Evolutionary conservation across 2,888 invertebrate species (phyloP), one percentile per base, ranked within the genome.

Genomic region (Microctonus brassicae): DNA sequence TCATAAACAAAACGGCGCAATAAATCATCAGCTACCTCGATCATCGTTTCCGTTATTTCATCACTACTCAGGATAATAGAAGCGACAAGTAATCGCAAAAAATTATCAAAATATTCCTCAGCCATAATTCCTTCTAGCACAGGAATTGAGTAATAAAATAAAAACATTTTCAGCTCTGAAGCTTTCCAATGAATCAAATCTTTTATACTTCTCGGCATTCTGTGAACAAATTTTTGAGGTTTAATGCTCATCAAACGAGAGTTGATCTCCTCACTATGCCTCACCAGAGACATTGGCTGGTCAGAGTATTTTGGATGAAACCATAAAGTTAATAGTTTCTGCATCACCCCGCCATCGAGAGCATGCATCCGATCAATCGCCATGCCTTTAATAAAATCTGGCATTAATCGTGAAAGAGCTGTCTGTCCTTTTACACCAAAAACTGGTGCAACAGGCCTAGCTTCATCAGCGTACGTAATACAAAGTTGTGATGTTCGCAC

Each of bases 371-470:
- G 24, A 22, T 42, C 63, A 6, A 63, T 42, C 2, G 17, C 63
- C 39, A 63, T 64, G 5, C 64, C 47, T 64, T 47, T 29, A 0
- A 75, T 66, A 58, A 73, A 77, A 69, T 75, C 70, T 26, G 72
- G 75, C 75, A 77, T 76, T 2, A 72, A 10, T 47, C 34, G 61
- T 9, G 75, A 76, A 74, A 64, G 60, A n/a, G 24, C 34, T 6
- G 61, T 63, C n/a, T 69, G 69, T 6, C 72, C 77, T 62, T 74
- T 77, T n/a, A n/a, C n/a, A 33, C 74, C 74, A 13, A 24, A 42
- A 5, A 47, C 64, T 9, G 64, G 64, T 47, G 11, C 47, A 53
- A 11, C 52, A 5, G 61, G 11, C 13, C 42, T 64, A 10, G 26
- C 64, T 52, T 10, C 17, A 10, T 5, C 20, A 10, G 76, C 76